These are phyloP conservation scores for Eulemur mongoz DNA, from an alignment of 2,797 vertebrate species.

Conservation along the genomic window DNA sequence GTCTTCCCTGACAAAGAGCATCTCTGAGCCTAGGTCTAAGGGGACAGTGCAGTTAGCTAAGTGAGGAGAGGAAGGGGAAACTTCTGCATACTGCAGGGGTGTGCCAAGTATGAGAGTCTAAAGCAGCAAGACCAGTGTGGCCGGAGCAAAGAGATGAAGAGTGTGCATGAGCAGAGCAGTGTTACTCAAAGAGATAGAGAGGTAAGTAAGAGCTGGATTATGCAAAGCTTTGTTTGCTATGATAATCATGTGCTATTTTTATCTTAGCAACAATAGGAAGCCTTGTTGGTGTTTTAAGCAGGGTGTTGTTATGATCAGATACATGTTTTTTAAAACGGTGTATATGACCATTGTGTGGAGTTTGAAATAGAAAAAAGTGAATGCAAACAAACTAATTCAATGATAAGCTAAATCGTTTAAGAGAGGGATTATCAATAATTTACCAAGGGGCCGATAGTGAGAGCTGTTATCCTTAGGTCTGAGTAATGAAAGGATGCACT, in stretches of 20 bases:
- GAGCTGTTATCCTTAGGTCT: background rate
- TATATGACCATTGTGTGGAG: background rate
- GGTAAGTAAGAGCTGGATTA: background rate
- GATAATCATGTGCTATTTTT: background rate
- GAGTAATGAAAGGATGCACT: background rate
- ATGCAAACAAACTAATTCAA: background rate
- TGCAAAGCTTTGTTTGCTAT: background rate
- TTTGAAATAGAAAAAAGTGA: background rate
- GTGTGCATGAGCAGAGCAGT: background rate
- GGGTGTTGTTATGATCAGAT: background rate
- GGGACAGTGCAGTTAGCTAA: background rate
- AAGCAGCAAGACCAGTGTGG: background rate
- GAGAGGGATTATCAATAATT: background rate
- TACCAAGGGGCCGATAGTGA: background rate
- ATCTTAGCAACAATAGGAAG: background rate
- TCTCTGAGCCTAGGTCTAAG: background rate
- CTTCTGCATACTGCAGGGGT: background rate
- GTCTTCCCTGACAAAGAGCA: background rate
- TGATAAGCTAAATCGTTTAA: background rate
- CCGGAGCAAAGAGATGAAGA: background rate
- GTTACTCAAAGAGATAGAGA: background rate
- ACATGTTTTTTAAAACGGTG: background rate
- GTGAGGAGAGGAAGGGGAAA: background rate
- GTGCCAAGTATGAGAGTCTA: background rate
- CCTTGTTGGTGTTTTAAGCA: background rate